phyloP scores from a whole-genome alignment of 2,797 vertebrate species.

The Prionace glauca region DNA sequence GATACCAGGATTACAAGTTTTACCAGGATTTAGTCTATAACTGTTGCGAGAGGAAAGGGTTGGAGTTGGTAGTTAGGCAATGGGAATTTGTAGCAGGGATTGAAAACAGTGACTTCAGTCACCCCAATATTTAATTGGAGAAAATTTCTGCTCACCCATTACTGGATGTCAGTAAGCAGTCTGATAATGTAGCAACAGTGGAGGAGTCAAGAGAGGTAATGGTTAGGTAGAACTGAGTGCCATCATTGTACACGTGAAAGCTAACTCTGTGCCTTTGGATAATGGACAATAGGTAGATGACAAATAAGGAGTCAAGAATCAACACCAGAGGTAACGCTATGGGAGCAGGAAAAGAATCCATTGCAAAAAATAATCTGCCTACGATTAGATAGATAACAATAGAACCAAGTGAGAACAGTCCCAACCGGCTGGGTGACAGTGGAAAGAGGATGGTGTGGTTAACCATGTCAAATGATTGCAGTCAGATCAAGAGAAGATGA shows the following conservation, averaged over 20 bases:
- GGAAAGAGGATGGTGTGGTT: too few species aligned
- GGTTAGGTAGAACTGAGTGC: neutral
- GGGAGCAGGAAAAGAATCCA: neutral
- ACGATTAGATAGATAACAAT: neutral
- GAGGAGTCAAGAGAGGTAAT: neutral
- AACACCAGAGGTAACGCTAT: neutral
- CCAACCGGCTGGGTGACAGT: neutral
- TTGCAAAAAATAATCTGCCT: neutral
- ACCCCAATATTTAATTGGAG: neutral
- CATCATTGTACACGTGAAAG: neutral
- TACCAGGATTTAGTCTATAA: neutral
- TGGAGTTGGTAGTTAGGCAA: neutral
- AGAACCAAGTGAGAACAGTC: neutral
- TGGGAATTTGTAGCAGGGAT: neutral
- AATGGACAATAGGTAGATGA: neutral
- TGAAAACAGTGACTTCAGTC: neutral
- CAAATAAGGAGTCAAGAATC: too few species aligned
- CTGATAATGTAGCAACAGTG: neutral
- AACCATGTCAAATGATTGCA: too few species aligned
- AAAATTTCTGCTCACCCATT: neutral
- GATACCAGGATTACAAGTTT: too few species aligned
- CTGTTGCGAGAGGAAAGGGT: neutral
- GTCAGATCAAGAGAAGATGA: too few species aligned
- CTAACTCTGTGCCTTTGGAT: neutral
- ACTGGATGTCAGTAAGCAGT: neutral